Evolutionary conservation across 2,888 invertebrate genomes (phyloP).

Genomic region (Drosophila fulvimacula): DNA sequence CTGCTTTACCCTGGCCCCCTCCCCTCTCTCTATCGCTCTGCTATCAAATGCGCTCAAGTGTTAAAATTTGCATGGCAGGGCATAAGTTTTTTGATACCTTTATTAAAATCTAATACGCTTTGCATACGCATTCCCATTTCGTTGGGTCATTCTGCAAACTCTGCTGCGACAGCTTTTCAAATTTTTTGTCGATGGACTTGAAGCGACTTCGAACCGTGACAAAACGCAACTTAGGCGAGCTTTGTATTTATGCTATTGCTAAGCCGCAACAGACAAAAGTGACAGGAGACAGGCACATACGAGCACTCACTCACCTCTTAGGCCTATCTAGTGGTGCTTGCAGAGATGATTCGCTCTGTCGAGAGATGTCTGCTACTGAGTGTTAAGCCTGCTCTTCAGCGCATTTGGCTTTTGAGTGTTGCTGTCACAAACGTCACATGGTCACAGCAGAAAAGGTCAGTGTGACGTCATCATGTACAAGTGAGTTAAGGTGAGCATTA

Average conservation of each 20-base stretch:
- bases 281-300: constrained; percentile 12
- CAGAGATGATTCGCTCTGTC: constrained; percentile 8
- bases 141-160: constrained; percentile 29
- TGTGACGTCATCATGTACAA: constrained; percentile 34
- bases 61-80: constrained; percentile 75
- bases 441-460: constrained; percentile 54
- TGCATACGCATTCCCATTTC: constrained; percentile 49
- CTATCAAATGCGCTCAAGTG: constrained; percentile 69
- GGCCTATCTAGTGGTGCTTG: constrained; percentile 22
- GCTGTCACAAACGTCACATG: constrained; percentile 60
- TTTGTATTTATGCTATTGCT: constrained; percentile 62
- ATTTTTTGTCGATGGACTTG: constrained; percentile 29
- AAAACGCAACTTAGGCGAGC: constrained; percentile 74
- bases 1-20: not conserved
- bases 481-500: not conserved
- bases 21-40: constrained; percentile 2
- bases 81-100: constrained; percentile 59
- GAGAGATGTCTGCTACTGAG: constrained; percentile 43
- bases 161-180: constrained; percentile 33
- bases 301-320: not conserved
- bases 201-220: constrained; percentile 62
- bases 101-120: constrained; percentile 76
- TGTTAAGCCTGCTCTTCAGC: constrained; percentile 62
- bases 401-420: constrained; percentile 57
- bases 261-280: constrained; percentile 49